Base-by-base conservation (phyloP, 2,113 vertebrate genomes). In the Coptodon rendalli region DNA sequence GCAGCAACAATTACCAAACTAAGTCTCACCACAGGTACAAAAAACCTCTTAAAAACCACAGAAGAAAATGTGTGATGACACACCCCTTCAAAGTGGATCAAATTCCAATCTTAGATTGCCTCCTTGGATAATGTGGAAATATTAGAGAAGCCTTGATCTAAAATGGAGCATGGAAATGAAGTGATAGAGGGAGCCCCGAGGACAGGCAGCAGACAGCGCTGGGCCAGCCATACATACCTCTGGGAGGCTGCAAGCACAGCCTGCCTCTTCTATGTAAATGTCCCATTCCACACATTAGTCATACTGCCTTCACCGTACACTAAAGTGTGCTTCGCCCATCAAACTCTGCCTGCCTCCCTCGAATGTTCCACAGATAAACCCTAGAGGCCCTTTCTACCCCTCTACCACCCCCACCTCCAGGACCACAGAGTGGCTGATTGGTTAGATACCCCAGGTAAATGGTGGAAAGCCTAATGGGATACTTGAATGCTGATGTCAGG, bases 121-220 rank as follows among this genome's bases (percentile, higher is more conserved):
- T 95, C 91, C 94, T 94, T 93, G 95, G 94, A 96, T 96, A 96
- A 96, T 94, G 94, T 93, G 94, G 92, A 95, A 95, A 96, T 95
- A 95, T 95, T 96, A 96, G 91, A 95, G 93, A 91, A 94, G 94
- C 94, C 95, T 95, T 95, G 95, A 96, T 96, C 95, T 95, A 96
- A 96, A 95, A 95, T 95, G 93, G 94, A 96, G 95, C 95, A 96
- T 96, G 95, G 94, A 96, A 96, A 96, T 96, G 94, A 96, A 95
- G 94, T 94, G 94, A 93, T 93, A 94, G 94, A 92, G 92, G 91
- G 91, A 94, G 95, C 95, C 96, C 95, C 86, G 91, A 95, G 95
- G 95, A 95, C 94, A 95, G 92, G 92, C 94, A 90, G 94, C 93
- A 89, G 91, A 94, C 93, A 93, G 89, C 27, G 82, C 93, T 86